Percentiles rank a stretch among this genome's conserved stretches.
These are phyloP conservation scores for Meloidogyne hapla DNA, from an alignment of 1,140 invertebrate species.

Conservation along the genomic window DNA sequence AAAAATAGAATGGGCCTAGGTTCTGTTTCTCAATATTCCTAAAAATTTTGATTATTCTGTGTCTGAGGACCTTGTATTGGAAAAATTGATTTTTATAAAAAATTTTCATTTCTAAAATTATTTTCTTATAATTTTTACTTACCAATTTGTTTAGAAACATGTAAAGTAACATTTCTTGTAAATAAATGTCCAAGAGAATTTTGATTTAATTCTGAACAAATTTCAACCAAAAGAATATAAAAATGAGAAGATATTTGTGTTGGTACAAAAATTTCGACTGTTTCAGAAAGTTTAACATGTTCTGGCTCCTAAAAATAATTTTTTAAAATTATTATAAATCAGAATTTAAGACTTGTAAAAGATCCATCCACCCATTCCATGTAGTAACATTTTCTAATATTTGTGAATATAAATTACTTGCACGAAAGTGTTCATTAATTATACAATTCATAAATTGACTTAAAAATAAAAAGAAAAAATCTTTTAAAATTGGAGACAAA, in stretches of 20 bases:
- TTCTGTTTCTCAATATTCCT: too few species aligned
- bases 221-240: slow-evolving; percentile 42
- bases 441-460: slow-evolving; percentile 49
- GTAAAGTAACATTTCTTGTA: slow-evolving; percentile 42
- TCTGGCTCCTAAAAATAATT: slow-evolving; percentile 28
- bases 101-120: slow-evolving; percentile 15
- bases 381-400: slow-evolving; percentile 29
- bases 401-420: slow-evolving; percentile 9
- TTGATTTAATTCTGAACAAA: slow-evolving; percentile 43
- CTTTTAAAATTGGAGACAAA: too few species aligned
- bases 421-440: slow-evolving; percentile 37
- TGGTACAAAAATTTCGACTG: slow-evolving; percentile 26
- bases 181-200: slow-evolving; percentile 52
- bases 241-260: slow-evolving; percentile 36
- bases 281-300: slow-evolving; percentile 25
- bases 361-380: slow-evolving; percentile 42
- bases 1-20: too few species aligned
- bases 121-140: background rate
- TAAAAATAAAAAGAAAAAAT: slow-evolving; percentile 29
- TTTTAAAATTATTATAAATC: background rate
- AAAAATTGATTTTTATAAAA: too few species aligned
- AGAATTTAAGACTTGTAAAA: slow-evolving; percentile 29
- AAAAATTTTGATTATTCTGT: too few species aligned
- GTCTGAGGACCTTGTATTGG: too few species aligned
- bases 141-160: slow-evolving; percentile 42